Percentiles rank a stretch among this genome's conserved stretches.
Conservation (phyloP, 1,140 invertebrate genomes). For the Pseudomyrmex pallidus region DNA sequence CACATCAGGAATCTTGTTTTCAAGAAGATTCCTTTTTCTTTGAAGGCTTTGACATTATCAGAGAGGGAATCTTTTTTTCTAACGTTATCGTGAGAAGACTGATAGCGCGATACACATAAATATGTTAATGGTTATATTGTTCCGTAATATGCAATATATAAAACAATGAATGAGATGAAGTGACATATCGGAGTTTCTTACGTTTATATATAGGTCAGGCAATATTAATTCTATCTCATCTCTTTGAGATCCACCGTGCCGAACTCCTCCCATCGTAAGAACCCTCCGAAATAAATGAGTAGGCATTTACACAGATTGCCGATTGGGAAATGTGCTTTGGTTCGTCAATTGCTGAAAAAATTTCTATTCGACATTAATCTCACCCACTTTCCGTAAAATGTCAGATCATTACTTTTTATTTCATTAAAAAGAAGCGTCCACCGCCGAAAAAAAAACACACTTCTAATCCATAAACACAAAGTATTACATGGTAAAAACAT, state of each 20-base stretch:
- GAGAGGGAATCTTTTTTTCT: too few species aligned
- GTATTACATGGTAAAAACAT: too few species aligned
- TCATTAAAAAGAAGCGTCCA: neutral
- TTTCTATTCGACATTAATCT: slow-evolving; percentile 5
- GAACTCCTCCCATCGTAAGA: slow-evolving; percentile 40
- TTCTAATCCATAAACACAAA: too few species aligned
- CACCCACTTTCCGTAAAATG: neutral
- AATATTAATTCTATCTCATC: slow-evolving; percentile 60
- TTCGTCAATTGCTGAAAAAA: slow-evolving; percentile 26
- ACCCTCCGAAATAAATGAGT: slow-evolving; percentile 77
- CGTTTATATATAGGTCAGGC: slow-evolving; percentile 57
- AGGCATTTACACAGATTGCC: slow-evolving; percentile 75
- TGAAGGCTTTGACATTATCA: too few species aligned
- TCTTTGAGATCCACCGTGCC: slow-evolving; percentile 53
- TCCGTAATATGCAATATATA: neutral
- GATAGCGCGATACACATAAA: neutral
- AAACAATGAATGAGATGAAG: slow-evolving; percentile 11
- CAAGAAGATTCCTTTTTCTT: too few species aligned
- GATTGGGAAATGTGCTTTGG: slow-evolving; percentile 55
- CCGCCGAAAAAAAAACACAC: too few species aligned
- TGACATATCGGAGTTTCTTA: neutral
- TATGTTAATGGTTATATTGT: neutral
- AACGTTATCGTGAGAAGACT: too few species aligned
- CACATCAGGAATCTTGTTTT: too few species aligned
- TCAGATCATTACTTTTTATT: neutral